Evolutionary conservation across 2,797 vertebrate species (phyloP).

Genomic region (Hylomyscus alleni): DNA sequence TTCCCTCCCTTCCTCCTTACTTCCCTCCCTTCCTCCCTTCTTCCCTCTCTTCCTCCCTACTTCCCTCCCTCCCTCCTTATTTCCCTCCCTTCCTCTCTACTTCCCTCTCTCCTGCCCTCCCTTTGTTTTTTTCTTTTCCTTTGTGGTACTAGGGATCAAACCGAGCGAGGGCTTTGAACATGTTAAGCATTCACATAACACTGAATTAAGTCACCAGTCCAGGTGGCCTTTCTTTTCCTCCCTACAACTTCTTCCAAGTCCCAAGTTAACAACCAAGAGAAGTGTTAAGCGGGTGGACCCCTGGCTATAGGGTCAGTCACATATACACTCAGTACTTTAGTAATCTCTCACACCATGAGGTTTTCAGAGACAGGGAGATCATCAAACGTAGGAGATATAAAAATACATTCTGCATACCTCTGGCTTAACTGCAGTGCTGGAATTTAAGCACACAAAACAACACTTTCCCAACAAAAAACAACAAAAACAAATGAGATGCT

Average conservation of each 20-base stretch:
- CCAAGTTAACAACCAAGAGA: not conserved
- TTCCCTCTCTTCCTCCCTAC: not conserved
- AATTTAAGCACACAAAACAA: slow-evolving; percentile 16
- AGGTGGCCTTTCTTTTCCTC: not conserved
- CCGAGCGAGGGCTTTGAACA: not conserved
- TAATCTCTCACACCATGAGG: not conserved
- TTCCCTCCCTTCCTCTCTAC: no score
- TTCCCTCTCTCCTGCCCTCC: no score
- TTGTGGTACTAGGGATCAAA: not conserved
- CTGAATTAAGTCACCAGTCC: not conserved
- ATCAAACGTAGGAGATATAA: not conserved
- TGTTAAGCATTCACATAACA: not conserved
- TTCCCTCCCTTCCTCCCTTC: no score
- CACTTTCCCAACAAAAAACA: slow-evolving; percentile 36
- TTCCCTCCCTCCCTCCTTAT: no score
- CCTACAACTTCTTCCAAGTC: not conserved
- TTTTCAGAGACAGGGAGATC: not conserved
- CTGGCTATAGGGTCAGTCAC: not conserved
- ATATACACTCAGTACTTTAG: not conserved
- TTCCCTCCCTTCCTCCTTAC: rapidly evolving
- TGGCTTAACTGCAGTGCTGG: slow-evolving; percentile 39
- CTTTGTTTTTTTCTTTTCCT: not conserved
- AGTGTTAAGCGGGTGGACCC: not conserved
- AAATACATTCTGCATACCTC: not conserved
- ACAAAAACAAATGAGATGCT: slow-evolving; percentile 41